phyloP scores from a whole-genome alignment of 2,888 invertebrate genomes.

The Argyresthia albistria region DNA sequence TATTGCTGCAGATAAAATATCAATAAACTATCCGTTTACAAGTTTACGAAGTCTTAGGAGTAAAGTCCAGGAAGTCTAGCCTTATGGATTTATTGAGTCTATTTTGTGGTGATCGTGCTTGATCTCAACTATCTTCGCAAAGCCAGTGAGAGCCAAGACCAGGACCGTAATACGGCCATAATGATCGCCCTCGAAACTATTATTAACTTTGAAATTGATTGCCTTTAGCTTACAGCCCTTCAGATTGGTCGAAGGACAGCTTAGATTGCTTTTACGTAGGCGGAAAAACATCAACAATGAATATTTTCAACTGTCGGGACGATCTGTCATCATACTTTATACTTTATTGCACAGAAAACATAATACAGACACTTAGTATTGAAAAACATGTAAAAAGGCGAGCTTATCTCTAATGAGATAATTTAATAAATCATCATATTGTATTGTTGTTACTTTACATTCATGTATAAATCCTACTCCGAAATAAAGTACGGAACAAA shows the following conservation, averaged over 20 bases:
- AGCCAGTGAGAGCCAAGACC: neutral
- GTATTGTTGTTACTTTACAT: no score
- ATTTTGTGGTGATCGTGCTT: conserved; percentile 19
- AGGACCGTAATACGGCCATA: conserved; percentile 1
- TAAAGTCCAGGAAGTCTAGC: conserved; percentile 1
- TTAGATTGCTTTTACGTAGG: neutral
- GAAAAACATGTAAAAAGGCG: no score
- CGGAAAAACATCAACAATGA: neutral
- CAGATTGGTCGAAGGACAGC: neutral
- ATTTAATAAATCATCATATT: no score
- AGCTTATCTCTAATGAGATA: no score
- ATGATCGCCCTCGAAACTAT: conserved; percentile 4
- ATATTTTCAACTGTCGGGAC: no score
- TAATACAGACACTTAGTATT: no score
- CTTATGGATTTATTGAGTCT: conserved; percentile 23
- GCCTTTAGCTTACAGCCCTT: conserved; percentile 3
- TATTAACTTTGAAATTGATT: conserved; percentile 5
- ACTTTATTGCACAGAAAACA: no score
- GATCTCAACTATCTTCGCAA: conserved; percentile 6
- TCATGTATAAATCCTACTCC: no score
- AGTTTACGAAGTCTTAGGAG: neutral
- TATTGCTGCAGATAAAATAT: conserved; percentile 3
- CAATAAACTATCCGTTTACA: conserved; percentile 2
- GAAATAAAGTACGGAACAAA: no score
- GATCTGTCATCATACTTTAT: no score